A percentile compares a stretch with the other conserved stretches of the same genome.
These are phyloP conservation scores for Betta splendens DNA, from an alignment of 2,797 vertebrate genomes.

Conservation along the genomic window DNA sequence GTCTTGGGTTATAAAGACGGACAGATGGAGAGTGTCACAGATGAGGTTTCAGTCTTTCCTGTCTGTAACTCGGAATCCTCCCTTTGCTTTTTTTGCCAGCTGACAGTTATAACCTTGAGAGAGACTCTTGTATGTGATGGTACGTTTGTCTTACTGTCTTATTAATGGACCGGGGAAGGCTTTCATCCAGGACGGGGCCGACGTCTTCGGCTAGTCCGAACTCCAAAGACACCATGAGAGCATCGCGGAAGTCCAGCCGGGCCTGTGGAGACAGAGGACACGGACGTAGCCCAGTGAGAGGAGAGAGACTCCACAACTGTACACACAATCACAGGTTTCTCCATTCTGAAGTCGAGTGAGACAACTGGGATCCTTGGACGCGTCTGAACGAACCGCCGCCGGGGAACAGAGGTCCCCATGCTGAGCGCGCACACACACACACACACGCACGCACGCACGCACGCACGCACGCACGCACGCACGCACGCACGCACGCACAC, in stretches of 20 bases:
- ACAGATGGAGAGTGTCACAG: slow-evolving; percentile 40
- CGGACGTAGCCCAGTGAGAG: too few relatives aligned
- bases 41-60: slow-evolving; percentile 30
- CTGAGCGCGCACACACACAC: slow-evolving; percentile 24
- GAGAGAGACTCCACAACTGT: too few relatives aligned
- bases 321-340: background rate
- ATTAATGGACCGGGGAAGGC: slow-evolving; percentile 85
- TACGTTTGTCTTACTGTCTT: slow-evolving; percentile 85
- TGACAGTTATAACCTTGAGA: background rate
- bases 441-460: slow-evolving; percentile 43
- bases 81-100: slow-evolving; percentile 11
- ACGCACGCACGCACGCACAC: too few relatives aligned
- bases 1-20: slow-evolving; percentile 17
- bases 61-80: slow-evolving; percentile 22
- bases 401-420: slow-evolving; percentile 61
- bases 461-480: too few relatives aligned
- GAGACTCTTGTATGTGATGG: background rate
- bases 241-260: slow-evolving; percentile 91
- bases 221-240: slow-evolving; percentile 89
- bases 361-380: background rate
- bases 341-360: slow-evolving; percentile 19
- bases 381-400: slow-evolving; percentile 20
- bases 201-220: slow-evolving; percentile 88
- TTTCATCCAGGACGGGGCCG: slow-evolving; percentile 90
- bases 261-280: slow-evolving; percentile 74